phyloP scores from a whole-genome alignment of 2,888 invertebrate species.

The Oscheius myriophilus region DNA sequence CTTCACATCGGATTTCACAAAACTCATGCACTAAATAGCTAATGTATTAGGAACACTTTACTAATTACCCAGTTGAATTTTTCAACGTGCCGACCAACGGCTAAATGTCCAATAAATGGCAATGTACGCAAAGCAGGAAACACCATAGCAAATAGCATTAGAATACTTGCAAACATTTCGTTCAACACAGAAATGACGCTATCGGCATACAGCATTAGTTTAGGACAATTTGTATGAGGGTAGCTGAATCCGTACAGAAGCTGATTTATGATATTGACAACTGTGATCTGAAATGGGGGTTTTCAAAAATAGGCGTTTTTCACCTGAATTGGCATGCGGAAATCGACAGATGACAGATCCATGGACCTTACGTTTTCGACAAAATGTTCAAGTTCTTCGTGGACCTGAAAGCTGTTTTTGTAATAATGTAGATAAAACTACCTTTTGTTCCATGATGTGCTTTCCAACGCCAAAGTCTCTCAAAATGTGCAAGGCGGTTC shows the following conservation, averaged over 20 bases:
- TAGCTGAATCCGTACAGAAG: slow-evolving; percentile 30
- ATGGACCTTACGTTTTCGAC: slow-evolving; percentile 17
- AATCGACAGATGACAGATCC: slow-evolving; percentile 29
- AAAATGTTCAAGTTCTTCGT: slow-evolving; percentile 17
- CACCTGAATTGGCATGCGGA: slow-evolving; percentile 39
- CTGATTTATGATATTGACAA: slow-evolving; percentile 33
- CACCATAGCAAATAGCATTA: slow-evolving; percentile 2
- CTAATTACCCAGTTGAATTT: neutral
- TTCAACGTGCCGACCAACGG: neutral
- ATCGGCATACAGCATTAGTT: slow-evolving; percentile 16
- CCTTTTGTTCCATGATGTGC: slow-evolving; percentile 33
- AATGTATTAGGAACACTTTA: neutral
- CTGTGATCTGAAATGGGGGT: slow-evolving; percentile 23
- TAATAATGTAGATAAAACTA: neutral
- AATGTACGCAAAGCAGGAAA: slow-evolving; percentile 5
- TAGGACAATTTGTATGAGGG: slow-evolving; percentile 21
- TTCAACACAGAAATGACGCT: neutral
- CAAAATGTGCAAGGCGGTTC: slow-evolving; percentile 34
- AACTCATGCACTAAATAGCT: neutral
- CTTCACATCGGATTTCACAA: slow-evolving; percentile 5
- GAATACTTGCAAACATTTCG: neutral
- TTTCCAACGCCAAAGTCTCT: slow-evolving; percentile 38
- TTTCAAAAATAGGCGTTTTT: too few relatives aligned
- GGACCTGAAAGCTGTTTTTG: slow-evolving; percentile 1
- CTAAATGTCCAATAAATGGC: slow-evolving; percentile 15